A percentile compares a stretch with the other conserved stretches of the same genome.
phyloP scores from a whole-genome alignment of 2,888 invertebrate species.

The Andrena dorsata region DNA sequence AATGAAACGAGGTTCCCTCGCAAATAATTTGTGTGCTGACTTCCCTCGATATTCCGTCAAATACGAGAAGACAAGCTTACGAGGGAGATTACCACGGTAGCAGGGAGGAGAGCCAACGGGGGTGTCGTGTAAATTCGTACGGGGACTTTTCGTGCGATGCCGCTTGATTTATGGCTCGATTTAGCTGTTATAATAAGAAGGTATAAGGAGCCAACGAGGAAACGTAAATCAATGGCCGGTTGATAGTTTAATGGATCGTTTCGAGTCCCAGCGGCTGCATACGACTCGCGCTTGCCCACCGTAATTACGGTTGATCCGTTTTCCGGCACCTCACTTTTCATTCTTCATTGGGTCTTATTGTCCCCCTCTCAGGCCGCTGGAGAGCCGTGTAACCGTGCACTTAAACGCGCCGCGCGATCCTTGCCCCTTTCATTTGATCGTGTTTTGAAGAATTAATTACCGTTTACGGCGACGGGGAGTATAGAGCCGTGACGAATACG shows the following conservation, averaged over 20 bases:
- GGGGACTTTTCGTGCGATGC: constrained; percentile 42
- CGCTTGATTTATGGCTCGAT: constrained; percentile 60
- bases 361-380: neutral
- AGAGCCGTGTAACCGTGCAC: neutral
- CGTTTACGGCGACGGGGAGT: neutral
- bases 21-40: neutral
- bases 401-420: neutral
- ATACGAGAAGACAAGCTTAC: constrained; percentile 4
- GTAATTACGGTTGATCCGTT: constrained; percentile 60
- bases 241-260: constrained; percentile 70
- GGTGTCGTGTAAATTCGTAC: constrained; percentile 49
- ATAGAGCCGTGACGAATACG: constrained; percentile 30
- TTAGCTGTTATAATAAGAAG: constrained; percentile 64
- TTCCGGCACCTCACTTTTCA: constrained; percentile 48
- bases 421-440: neutral
- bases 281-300: constrained; percentile 40
- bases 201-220: constrained; percentile 52
- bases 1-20: neutral
- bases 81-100: neutral
- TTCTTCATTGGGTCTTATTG: constrained; percentile 21
- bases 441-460: constrained; percentile 35
- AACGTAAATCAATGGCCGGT: constrained; percentile 68
- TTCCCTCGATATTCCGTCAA: neutral
- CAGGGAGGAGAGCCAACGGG: neutral
- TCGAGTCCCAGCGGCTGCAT: constrained; percentile 39